phyloP scores from a whole-genome alignment of 2,797 vertebrate species.

The Micropoecilia bifurca region DNA sequence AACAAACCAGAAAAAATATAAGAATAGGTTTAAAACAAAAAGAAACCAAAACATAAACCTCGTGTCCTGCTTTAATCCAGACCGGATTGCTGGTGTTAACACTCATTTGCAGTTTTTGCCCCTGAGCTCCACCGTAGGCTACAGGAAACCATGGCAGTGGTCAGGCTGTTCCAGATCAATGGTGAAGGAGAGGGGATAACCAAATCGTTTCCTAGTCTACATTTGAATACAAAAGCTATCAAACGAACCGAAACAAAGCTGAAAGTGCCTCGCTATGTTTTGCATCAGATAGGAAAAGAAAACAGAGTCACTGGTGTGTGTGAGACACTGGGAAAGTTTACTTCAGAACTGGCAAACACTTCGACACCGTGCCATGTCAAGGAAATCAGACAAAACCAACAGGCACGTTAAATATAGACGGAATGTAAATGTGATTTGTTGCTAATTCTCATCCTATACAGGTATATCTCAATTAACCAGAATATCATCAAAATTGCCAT shows the following conservation, averaged over 20 bases:
- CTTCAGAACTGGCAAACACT: background rate
- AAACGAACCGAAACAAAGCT: background rate
- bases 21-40: background rate
- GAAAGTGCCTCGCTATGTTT: background rate
- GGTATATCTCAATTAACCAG: background rate
- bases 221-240: background rate
- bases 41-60: background rate
- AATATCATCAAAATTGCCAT: background rate
- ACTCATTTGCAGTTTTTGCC: background rate
- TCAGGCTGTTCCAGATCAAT: too few species aligned
- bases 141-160: background rate
- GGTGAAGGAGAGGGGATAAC: background rate
- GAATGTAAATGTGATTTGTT: background rate
- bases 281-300: background rate
- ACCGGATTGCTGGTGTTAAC: background rate
- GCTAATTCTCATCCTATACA: background rate
- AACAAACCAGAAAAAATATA: background rate
- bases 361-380: too few species aligned
- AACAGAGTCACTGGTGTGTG: background rate
- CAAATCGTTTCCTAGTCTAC: background rate
- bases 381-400: background rate
- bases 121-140: background rate
- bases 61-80: background rate
- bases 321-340: background rate
- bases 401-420: background rate